Percentiles rank a stretch among this genome's conserved stretches.
Evolutionary conservation across 2,797 vertebrate genomes (phyloP).

Genomic region (Tapirus indicus): DNA sequence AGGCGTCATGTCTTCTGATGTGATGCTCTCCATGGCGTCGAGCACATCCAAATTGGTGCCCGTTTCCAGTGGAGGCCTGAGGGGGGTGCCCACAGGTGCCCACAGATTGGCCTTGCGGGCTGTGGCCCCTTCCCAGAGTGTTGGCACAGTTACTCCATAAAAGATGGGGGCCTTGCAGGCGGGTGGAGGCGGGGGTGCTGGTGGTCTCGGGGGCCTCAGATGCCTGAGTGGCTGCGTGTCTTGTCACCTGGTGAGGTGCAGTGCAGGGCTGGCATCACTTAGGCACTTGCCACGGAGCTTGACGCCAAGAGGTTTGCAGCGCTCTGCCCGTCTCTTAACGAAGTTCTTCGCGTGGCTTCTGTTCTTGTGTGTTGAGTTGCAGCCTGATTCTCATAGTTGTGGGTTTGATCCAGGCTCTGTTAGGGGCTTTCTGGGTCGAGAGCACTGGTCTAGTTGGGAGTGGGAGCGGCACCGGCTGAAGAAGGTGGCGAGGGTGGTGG

Average conservation of each 20-base stretch:
- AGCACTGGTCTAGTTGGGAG: not conserved
- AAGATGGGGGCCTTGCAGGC: not conserved
- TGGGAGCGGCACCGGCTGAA: not conserved
- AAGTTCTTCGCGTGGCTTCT: not conserved
- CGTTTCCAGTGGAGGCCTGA: not conserved
- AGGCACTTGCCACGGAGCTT: not conserved
- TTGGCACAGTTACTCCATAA: not conserved
- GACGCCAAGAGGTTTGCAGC: not conserved
- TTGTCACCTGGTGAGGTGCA: not conserved
- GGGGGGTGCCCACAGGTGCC: too few relatives aligned
- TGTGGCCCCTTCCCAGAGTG: not conserved
- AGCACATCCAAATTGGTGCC: fast-evolving
- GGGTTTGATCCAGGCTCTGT: not conserved
- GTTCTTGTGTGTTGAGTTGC: not conserved
- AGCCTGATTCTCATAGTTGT: not conserved
- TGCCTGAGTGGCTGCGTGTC: not conserved
- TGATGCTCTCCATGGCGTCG: not conserved
- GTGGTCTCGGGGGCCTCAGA: fast-evolving
- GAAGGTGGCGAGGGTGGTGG: fast-evolving
- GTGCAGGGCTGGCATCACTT: not conserved
- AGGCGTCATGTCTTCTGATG: too few relatives aligned
- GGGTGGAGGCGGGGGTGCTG: not conserved
- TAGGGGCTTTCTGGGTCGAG: not conserved
- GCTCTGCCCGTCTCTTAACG: not conserved
- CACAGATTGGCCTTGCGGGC: not conserved